Evolutionary conservation across 2,797 vertebrate genomes (phyloP), one percentile per base, ranked within the genome.

Genomic region (Sphenopsis melanotis): DNA sequence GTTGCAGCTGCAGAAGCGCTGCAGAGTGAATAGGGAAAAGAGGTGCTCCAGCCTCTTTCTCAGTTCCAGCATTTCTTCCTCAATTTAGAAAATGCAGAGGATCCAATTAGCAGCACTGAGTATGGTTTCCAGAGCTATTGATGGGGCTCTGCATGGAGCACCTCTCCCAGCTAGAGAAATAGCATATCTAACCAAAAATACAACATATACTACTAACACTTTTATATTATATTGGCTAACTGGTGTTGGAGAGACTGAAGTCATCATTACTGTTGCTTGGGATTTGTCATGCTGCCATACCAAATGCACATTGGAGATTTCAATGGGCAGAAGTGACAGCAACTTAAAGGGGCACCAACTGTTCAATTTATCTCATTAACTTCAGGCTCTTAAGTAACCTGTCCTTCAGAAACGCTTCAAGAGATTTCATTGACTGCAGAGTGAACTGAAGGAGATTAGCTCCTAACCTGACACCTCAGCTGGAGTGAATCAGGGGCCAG

Each of bases 321-420:
- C 77, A 84, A 37, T 42, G 50, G 36, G 27, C 24, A 92, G 77
- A 89, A 90, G 65, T 77, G 79, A 80, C 60, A 80, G 64, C 30
- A 84, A 68, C 49, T 93, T 79, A 82, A 64, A 82, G 77, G 81
- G 86, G 74, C 49, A 93, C 70, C 65, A 84, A 83, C 56, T 90
- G 72, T 78, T 92, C 77, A 93, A 86, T 95, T 93, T 90, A 69
- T 72, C 70, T 92, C 77, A 93, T 87, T 93, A 94, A 90, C 86
- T 82, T 71, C 77, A 90, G 70, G 29, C 71, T 92, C 56, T 87
- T 90, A 94, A 94, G 87, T 94, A 95, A 94, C 71, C 78, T 80
- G 81, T 93, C 92, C 83, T 87, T 94, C 94, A 93, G 81, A 90
- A 91, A 91, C 0, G 12, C 81, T 90, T 87, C 78, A 92, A 91